Evolutionary conservation across 2,888 invertebrate species (phyloP), one percentile per base, ranked within the genome.

Genomic region (Cosmorhoe ocellata): DNA sequence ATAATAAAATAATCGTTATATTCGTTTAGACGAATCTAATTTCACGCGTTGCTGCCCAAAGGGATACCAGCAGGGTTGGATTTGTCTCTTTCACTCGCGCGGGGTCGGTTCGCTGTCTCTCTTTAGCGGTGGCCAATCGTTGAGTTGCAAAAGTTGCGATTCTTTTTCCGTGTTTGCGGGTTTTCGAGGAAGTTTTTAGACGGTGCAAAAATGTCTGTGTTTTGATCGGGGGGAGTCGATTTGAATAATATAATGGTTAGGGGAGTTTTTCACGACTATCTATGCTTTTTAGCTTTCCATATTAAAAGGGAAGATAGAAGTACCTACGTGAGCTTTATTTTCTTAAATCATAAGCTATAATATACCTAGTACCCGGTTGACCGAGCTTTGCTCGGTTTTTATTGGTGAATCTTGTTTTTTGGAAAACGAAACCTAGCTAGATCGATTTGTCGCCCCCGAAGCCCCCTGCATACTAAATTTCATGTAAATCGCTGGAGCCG

Each of bases 1-100:
- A 89, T 89, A 90, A 89, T 90, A 90, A 90, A 90, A 89, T 90
- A 90, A 90, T 89, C 90, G 90, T 89, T 89, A 88, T 84, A 88
- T 89, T 87, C 90, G 89, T 89, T 88, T 89, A 90, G 89, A 88
- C 86, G 88, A 84, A 67, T 87, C 87, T 85, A 90, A 90, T 90
- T 90, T 90, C 89, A 89, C 84, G 90, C 84, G 71, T 85, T 83
- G 85, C 71, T 88, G 88, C 82, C 76, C 82, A 86, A 89, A 87
- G 87, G 90, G 88, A 81, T 77, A 75, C 65, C 64, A 66, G 71
- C 70, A 67, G 66, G 77, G 43, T 53, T 80, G 74, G 69, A 56
- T 63, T 59, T 48, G 62, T 82, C 79, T 64, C 77, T 47, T 55
- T 86, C 73, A 58, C 1, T 26, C 75, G 0, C 54, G 11, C 9